phyloP scores from a whole-genome alignment of 2,888 invertebrate genomes.

The Cantharis rufa region DNA sequence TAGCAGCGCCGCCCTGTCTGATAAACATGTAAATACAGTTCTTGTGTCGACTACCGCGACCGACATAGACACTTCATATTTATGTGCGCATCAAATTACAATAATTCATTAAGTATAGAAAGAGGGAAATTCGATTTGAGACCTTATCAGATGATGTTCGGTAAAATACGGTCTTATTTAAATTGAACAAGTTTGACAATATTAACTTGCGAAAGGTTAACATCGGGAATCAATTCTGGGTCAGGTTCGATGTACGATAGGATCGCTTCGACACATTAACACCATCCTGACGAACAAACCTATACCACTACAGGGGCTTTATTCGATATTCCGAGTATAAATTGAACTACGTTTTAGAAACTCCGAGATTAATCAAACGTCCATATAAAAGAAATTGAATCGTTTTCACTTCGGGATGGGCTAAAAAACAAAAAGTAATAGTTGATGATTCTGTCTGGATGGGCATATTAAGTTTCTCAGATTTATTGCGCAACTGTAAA shows the following conservation, averaged over 20 bases:
- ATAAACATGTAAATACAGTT: conserved; percentile 52
- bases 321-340: conserved; percentile 26
- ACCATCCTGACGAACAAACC: conserved; percentile 37
- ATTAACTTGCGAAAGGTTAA: conserved; percentile 45
- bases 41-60: conserved; percentile 31
- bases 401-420: not conserved
- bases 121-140: conserved; percentile 46
- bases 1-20: conserved; percentile 46
- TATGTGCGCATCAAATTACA: conserved; percentile 51
- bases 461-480: conserved; percentile 37
- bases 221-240: conserved; percentile 47
- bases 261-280: conserved; percentile 45
- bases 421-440: conserved; percentile 10
- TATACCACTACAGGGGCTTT: conserved; percentile 24
- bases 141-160: conserved; percentile 42
- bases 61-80: conserved; percentile 48
- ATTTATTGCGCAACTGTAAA: conserved; percentile 40
- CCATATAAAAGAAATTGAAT: conserved; percentile 8
- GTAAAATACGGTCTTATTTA: conserved; percentile 40
- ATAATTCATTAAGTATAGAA: conserved; percentile 51
- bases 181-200: conserved; percentile 37
- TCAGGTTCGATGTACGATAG: conserved; percentile 39
- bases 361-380: conserved; percentile 29
- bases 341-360: conserved; percentile 27
- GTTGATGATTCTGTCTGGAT: not conserved